Conservation (phyloP, 2,888 invertebrate genomes). For the Ellobium chinense region DNA sequence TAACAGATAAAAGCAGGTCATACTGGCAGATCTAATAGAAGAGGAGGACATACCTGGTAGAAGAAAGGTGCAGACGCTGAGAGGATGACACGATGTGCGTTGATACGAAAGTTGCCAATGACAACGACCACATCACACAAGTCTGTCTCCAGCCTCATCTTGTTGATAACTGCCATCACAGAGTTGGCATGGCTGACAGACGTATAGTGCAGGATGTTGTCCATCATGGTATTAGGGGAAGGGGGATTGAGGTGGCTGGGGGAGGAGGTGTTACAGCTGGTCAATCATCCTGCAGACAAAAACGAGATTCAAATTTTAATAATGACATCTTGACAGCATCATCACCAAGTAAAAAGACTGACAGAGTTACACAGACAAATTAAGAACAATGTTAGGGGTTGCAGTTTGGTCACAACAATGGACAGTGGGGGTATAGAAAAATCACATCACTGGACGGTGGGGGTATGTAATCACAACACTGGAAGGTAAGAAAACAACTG, state of each 20-base stretch:
- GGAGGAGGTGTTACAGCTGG: background rate
- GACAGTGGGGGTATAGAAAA: no score
- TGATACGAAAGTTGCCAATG: constrained; percentile 51
- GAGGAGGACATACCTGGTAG: constrained; percentile 35
- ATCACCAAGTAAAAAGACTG: no score
- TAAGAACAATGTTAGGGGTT: no score
- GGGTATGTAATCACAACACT: no score
- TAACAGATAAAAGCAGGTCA: no score
- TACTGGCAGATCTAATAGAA: no score
- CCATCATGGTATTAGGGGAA: constrained; percentile 50
- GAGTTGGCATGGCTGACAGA: constrained; percentile 60
- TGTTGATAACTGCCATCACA: constrained; percentile 57
- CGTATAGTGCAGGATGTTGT: constrained; percentile 58
- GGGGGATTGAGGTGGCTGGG: background rate
- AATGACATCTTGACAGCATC: no score
- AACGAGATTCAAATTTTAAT: background rate
- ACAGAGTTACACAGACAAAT: no score
- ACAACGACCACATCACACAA: constrained; percentile 60
- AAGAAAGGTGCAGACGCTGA: constrained; percentile 61
- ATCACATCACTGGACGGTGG: no score
- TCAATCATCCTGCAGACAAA: background rate
- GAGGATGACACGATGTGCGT: constrained; percentile 59
- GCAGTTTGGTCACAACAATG: no score
- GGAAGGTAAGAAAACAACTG: no score
- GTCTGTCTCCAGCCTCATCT: constrained; percentile 53